These are phyloP conservation scores for Rachycentron canadum DNA, from an alignment of 2,797 vertebrate species.

Conservation along the genomic window DNA sequence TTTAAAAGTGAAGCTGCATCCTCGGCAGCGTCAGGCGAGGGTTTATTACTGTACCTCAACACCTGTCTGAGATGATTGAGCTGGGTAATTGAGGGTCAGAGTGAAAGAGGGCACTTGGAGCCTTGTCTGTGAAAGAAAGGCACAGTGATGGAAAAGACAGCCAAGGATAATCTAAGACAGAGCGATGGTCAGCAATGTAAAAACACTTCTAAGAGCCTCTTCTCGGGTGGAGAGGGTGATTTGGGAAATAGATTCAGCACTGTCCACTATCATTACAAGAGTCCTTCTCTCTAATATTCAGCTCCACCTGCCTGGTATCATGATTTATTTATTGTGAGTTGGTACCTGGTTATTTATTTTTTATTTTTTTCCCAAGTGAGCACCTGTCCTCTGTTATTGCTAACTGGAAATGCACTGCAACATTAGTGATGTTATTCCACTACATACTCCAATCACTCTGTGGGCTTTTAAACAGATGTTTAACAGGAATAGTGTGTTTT, in stretches of 20 bases:
- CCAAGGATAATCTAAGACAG: conserved; percentile 63
- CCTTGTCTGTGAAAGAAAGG: conserved; percentile 70
- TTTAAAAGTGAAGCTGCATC: conserved; percentile 69
- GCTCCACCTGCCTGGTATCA: conserved; percentile 48
- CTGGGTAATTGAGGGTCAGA: conserved; percentile 82
- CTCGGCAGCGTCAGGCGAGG: conserved; percentile 59
- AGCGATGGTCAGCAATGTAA: conserved; percentile 78
- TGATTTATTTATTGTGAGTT: conserved; percentile 60
- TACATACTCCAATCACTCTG: conserved; percentile 37
- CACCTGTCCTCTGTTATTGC: conserved; percentile 31
- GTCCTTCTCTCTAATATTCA: conserved; percentile 51
- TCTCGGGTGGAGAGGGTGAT: conserved; percentile 59
- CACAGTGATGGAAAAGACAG: conserved; percentile 69
- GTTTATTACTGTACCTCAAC: conserved; percentile 81
- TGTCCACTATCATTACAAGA: conserved; percentile 57
- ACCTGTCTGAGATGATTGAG: conserved; percentile 81
- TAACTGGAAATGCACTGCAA: conserved; percentile 54
- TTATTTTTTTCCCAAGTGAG: conserved; percentile 18
- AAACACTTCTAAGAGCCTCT: conserved; percentile 68
- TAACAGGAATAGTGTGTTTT: conserved; percentile 52
- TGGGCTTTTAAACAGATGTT: conserved; percentile 70
- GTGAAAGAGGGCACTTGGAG: conserved; percentile 72
- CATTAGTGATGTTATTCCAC: conserved; percentile 22
- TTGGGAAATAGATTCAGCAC: conserved; percentile 70
- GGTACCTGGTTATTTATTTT: conserved; percentile 7